Conservation (phyloP, 2,888 invertebrate species). For the Candidula unifasciata region DNA sequence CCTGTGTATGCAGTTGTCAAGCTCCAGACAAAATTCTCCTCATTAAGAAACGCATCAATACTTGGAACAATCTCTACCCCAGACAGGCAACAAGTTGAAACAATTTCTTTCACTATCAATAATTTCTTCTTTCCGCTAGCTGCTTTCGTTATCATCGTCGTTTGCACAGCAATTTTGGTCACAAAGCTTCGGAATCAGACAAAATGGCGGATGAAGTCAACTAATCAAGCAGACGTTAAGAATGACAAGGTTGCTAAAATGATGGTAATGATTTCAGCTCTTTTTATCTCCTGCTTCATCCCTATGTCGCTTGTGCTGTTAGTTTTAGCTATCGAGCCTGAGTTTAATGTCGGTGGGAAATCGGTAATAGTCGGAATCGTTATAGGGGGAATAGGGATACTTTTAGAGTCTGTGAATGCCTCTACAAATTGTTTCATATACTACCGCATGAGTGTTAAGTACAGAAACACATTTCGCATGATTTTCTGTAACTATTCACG, state of each 20-base stretch:
- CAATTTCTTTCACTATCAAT: background rate
- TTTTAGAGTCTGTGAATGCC: background rate
- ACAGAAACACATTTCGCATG: background rate
- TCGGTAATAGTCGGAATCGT: background rate
- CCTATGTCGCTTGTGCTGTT: background rate
- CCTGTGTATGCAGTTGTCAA: background rate
- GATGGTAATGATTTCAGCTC: slow-evolving; percentile 5
- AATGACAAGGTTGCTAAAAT: slow-evolving; percentile 6
- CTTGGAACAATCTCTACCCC: background rate
- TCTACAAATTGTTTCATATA: slow-evolving; percentile 14
- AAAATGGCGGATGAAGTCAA: slow-evolving; percentile 1
- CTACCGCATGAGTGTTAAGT: slow-evolving; percentile 14
- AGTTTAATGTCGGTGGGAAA: background rate
- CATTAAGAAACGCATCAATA: background rate
- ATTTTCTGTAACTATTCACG: background rate
- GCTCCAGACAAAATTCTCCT: background rate
- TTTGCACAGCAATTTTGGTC: background rate
- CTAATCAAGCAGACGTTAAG: background rate
- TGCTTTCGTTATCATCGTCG: background rate
- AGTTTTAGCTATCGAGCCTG: background rate
- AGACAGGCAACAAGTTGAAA: background rate
- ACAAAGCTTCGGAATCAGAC: background rate
- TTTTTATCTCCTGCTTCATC: slow-evolving; percentile 17
- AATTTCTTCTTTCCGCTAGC: slow-evolving; percentile 1
- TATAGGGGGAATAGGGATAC: background rate